Evolutionary conservation across 1,140 invertebrate species (phyloP).

Genomic region (Pseudomyrmex dendroicus): DNA sequence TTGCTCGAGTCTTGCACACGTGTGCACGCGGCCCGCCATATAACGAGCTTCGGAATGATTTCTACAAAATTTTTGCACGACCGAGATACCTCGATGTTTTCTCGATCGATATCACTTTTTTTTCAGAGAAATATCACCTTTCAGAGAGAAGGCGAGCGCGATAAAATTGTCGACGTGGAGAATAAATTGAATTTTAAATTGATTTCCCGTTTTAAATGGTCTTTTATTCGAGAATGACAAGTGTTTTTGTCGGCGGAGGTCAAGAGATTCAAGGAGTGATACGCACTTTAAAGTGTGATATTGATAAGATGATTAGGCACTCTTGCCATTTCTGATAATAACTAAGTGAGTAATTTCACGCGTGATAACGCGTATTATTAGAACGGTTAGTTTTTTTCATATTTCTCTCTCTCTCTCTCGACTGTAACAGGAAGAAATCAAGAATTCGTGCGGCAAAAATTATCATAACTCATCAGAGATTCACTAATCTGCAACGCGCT

Average conservation of each 20-base stretch:
- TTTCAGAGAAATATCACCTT: too few relatives aligned
- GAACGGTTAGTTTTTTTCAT: not conserved
- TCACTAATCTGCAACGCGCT: not conserved
- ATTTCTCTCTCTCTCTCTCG: too few relatives aligned
- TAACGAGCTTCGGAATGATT: conserved; percentile 29
- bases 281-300: not conserved
- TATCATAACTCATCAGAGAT: conserved; percentile 22
- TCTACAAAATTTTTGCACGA: conserved; percentile 26
- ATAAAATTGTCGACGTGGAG: conserved; percentile 1
- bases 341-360: not conserved
- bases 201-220: not conserved
- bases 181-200: not conserved
- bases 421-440: not conserved
- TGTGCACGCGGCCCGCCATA: not conserved
- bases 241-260: not conserved
- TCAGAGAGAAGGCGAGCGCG: not conserved
- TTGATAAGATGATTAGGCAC: conserved; percentile 9
- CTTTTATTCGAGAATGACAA: not conserved
- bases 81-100: not conserved
- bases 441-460: conserved; percentile 6
- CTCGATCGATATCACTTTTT: not conserved
- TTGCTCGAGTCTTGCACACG: conserved; percentile 14
- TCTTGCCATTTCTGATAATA: conserved; percentile 14
- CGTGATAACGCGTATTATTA: not conserved
- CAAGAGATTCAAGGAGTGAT: not conserved